Conservation (phyloP, 2,797 vertebrate genomes). For the Chloroceryle amazona region DNA sequence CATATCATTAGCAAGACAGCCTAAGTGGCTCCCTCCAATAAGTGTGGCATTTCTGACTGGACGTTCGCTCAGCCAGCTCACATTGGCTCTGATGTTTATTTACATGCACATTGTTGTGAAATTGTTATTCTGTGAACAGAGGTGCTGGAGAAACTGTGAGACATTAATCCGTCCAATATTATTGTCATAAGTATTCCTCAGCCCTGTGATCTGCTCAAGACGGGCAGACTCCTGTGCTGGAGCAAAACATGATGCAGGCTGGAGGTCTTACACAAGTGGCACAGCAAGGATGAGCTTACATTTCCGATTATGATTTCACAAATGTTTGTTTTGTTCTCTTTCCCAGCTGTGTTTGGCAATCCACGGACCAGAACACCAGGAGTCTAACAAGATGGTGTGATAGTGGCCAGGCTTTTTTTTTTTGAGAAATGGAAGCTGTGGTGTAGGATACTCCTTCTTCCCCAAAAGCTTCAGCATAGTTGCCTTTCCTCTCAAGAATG, state of each 20-base stretch:
- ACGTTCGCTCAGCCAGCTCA: neutral
- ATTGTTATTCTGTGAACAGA: neutral
- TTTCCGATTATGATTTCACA: conserved; percentile 14
- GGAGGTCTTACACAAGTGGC: conserved; percentile 32
- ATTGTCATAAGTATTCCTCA: neutral
- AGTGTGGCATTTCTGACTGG: conserved; percentile 6
- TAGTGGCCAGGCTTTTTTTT: neutral
- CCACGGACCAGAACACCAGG: neutral
- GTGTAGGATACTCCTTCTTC: neutral
- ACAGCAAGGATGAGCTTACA: conserved; percentile 12
- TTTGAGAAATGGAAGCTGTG: neutral
- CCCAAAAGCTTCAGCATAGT: neutral
- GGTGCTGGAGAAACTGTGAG: neutral
- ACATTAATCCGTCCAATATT: neutral
- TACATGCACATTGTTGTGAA: conserved; percentile 13
- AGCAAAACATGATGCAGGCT: neutral
- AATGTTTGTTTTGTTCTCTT: conserved; percentile 33
- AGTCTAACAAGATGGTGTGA: neutral
- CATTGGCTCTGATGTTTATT: conserved; percentile 29
- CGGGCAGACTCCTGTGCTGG: neutral
- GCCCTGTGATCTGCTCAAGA: neutral
- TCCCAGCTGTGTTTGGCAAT: conserved; percentile 30
- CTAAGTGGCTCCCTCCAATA: neutral
- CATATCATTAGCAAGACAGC: neutral
- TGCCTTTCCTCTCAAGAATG: neutral